Evolutionary conservation across 2,113 vertebrate genomes (phyloP), one percentile per base, ranked within the genome.

Genomic region (Gorsachius goisagi): DNA sequence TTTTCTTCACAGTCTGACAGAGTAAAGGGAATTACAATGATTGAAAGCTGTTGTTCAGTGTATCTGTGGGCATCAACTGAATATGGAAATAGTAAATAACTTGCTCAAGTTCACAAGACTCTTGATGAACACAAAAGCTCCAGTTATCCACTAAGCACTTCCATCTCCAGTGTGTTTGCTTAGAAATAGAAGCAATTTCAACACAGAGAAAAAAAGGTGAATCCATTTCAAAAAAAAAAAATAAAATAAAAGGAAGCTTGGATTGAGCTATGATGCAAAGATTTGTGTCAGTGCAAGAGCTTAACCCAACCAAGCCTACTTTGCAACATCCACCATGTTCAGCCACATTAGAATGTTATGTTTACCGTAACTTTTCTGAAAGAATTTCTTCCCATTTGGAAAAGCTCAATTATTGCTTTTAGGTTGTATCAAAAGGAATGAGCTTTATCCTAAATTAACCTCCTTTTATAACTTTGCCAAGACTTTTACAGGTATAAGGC

Each of bases 371-470:
- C 16, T 84, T 80, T 52, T 83, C 44, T 22, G 13, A 88, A 39
- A 68, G 0, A 69, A 41, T 39, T 62, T 87, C 14, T 66, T 72
- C 39, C 47, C 18, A 15, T 56, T 87, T 55, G 6, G 52, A 89
- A 75, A 85, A 76, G 5, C 7, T 72, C 32, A 39, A 41, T 68
- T 85, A 74, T 64, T 89, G 49, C 15, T 63, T 89, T 53, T 28
- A 56, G 55, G 58, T 9, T 75, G 21, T 53, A 66, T 84, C 91
- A 75, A 83, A 82, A 85, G 6, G 24, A 32, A 88, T 62, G 9
- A 89, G 12, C 23, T 92, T 85, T 85, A 77, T 67, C 47, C 91
- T 89, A 95, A 96, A 88, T 85, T 94, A 95, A 96, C n/a, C 32
- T 95, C 33, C n/a, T 75, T 67, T 94, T 86, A 75, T 39, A 95